Evolutionary conservation across 2,888 invertebrate species (phyloP).

Genomic region (Periphyllus acericola): DNA sequence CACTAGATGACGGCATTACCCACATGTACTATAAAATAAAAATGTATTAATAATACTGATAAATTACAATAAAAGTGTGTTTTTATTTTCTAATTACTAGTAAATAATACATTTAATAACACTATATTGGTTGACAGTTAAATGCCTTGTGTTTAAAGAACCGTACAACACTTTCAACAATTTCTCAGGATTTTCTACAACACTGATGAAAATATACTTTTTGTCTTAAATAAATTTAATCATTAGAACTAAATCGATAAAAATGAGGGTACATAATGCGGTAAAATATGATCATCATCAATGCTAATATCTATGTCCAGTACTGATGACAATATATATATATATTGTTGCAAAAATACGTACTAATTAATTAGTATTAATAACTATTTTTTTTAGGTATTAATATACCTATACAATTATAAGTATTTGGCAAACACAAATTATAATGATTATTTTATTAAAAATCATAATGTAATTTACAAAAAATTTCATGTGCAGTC

Average conservation of each 20-base stretch:
- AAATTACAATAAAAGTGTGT: neutral
- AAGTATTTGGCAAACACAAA: too few species aligned
- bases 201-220: neutral
- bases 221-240: neutral
- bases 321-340: conserved; percentile 25
- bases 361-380: neutral
- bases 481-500: too few species aligned
- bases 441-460: too few species aligned
- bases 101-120: neutral
- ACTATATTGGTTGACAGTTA: too few species aligned
- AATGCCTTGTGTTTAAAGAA: too few species aligned
- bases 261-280: neutral
- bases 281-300: conserved; percentile 17
- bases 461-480: too few species aligned
- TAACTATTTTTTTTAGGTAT: neutral
- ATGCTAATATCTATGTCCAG: conserved; percentile 29
- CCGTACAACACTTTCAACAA: neutral
- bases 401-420: too few species aligned
- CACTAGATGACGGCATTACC: conserved; percentile 99
- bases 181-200: neutral
- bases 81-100: neutral
- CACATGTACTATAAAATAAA: conserved; percentile 82
- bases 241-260: neutral
- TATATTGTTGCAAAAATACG: neutral
- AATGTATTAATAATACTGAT: neutral